Conservation (phyloP, 2,797 vertebrate species). For the Merluccius polli region DNA sequence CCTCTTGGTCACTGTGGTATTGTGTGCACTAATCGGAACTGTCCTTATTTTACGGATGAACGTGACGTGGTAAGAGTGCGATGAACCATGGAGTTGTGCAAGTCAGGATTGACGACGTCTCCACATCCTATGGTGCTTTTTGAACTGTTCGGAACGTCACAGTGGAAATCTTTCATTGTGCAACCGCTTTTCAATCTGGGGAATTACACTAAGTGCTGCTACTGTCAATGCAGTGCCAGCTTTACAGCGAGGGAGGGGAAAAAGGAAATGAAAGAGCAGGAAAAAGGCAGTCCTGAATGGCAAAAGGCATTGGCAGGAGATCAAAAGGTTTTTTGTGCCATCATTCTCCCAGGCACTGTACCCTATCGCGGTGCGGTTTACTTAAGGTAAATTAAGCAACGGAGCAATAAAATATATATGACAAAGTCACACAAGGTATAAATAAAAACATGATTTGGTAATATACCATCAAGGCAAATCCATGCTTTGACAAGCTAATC, state of each 20-base stretch:
- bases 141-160: slow-evolving; percentile 31
- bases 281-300: slow-evolving; percentile 55
- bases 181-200: slow-evolving; percentile 78
- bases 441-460: slow-evolving; percentile 26
- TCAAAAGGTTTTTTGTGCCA: slow-evolving; percentile 55
- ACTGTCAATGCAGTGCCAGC: slow-evolving; percentile 81
- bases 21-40: slow-evolving; percentile 40
- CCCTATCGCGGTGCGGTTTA: slow-evolving; percentile 50
- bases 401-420: slow-evolving; percentile 48
- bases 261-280: slow-evolving; percentile 36
- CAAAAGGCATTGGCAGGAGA: slow-evolving; percentile 64
- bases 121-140: slow-evolving; percentile 33
- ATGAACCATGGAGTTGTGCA: slow-evolving; percentile 32
- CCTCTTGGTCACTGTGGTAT: slow-evolving; percentile 21
- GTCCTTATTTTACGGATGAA: slow-evolving; percentile 40
- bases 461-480: slow-evolving; percentile 58
- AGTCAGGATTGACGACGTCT: slow-evolving; percentile 43
- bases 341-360: slow-evolving; percentile 52
- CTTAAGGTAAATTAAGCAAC: slow-evolving; percentile 63
- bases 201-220: slow-evolving; percentile 82
- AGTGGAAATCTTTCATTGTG: slow-evolving; percentile 76
- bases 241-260: slow-evolving; percentile 54
- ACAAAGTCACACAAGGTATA: slow-evolving; percentile 48
- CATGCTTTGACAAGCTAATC: slow-evolving; percentile 55
- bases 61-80: slow-evolving; percentile 26